Base-by-base conservation (phyloP, 2,113 vertebrate genomes). In the Perca flavescens region DNA sequence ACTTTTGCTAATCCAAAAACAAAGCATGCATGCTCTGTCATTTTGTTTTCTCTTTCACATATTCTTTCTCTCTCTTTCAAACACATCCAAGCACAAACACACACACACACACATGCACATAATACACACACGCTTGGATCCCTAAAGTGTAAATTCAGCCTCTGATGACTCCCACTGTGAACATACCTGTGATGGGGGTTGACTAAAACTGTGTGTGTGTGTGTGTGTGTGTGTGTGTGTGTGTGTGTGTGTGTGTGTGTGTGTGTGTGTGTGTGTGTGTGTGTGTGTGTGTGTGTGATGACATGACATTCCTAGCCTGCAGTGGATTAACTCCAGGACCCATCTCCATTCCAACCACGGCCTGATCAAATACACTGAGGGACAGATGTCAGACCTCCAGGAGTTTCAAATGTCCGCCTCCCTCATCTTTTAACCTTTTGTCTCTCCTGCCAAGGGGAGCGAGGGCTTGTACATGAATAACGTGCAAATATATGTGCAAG, bases 221-320 rank as follows among this genome's bases (percentile, higher is more conserved):
- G 47, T 68, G 65, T 64, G n/a, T n/a, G n/a, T n/a, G n/a, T n/a
- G n/a, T n/a, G n/a, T n/a, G n/a, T n/a, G n/a, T n/a, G n/a, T n/a
- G n/a, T n/a, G n/a, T n/a, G n/a, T n/a, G n/a, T n/a, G n/a, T n/a
- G n/a, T n/a, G 66, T 57, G n/a, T 54, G 62, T 77, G 70, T 62
- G 52, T 63, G 66, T 54, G 58, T 50, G 52, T 64, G 53, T 65
- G 77, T 80, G 50, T 72, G 75, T 68, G 69, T 69, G 76, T 79
- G 60, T 72, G 74, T 75, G 79, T 74, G 65, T 81, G 83, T 77
- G 64, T 13, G 36, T 7, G 50, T 15, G 71, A 63, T 52, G 78
- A 77, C 53, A 88, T 91, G 89, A 89, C 89, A 92, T 90, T 89
- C 92, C 87, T 83, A 83, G 92, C 82, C 89, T 88, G 86, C 79